Percentiles rank a stretch among this genome's conserved stretches.
phyloP scores from a whole-genome alignment of 1,140 invertebrate genomes.

The Trissolcus basalis region DNA sequence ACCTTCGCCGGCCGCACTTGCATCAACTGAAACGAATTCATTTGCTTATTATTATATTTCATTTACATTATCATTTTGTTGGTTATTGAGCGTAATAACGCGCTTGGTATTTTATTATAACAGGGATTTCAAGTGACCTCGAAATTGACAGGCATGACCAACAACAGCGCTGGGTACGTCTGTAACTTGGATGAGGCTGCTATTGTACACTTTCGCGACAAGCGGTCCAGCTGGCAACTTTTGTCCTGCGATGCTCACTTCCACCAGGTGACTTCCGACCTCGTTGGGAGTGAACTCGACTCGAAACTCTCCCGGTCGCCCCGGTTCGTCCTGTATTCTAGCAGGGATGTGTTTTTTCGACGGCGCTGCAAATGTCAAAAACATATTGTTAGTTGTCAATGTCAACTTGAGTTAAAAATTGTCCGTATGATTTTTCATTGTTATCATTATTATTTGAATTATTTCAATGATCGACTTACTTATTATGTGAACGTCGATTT shows the following conservation, averaged over 20 bases:
- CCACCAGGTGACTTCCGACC: slow-evolving; percentile 93
- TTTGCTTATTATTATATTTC: not conserved
- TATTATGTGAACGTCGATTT: slow-evolving; percentile 74
- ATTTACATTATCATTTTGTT: no score
- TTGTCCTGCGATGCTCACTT: slow-evolving; percentile 89
- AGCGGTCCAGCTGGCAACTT: slow-evolving; percentile 90
- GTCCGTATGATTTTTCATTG: not conserved
- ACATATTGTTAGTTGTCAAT: not conserved
- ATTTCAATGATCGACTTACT: no score
- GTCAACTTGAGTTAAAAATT: not conserved
- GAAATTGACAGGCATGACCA: slow-evolving; percentile 94
- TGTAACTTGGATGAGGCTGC: slow-evolving; percentile 91
- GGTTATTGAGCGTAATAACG: no score
- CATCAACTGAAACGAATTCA: slow-evolving; percentile 84
- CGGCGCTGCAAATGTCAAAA: slow-evolving; percentile 75
- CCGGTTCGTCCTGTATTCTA: slow-evolving; percentile 84
- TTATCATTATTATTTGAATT: no score
- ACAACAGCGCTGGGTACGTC: slow-evolving; percentile 94
- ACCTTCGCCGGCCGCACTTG: slow-evolving; percentile 96
- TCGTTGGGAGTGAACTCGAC: slow-evolving; percentile 94
- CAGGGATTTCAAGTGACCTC: slow-evolving; percentile 79
- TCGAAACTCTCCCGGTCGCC: slow-evolving; percentile 85
- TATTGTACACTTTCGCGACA: slow-evolving; percentile 94
- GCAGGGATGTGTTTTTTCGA: slow-evolving; percentile 83
- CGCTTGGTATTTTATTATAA: no score